phyloP scores from a whole-genome alignment of 2,888 invertebrate species.

The Lumbricus terrestris region DNA sequence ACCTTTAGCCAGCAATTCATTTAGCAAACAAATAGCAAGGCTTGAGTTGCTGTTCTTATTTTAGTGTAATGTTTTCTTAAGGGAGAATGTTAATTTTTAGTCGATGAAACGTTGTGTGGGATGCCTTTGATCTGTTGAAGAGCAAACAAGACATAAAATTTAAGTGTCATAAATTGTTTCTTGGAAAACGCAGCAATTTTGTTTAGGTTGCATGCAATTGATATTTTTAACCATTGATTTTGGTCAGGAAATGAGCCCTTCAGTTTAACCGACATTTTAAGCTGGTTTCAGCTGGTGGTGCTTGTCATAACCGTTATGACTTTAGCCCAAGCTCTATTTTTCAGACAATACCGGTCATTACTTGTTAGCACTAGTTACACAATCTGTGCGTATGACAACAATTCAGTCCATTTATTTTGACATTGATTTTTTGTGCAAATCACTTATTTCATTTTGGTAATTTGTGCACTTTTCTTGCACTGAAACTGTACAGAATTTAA shows the following conservation, averaged over 20 bases:
- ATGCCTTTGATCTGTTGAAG: neutral
- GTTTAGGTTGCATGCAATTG: neutral
- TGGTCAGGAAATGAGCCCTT: neutral
- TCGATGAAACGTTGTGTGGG: neutral
- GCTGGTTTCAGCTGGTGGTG: neutral
- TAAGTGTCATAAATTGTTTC: neutral
- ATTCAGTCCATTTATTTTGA: neutral
- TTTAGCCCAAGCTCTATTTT: neutral
- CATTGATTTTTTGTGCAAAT: neutral
- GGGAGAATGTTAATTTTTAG: neutral
- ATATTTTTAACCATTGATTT: neutral
- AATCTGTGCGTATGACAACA: neutral
- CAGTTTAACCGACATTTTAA: neutral
- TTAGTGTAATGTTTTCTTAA: neutral
- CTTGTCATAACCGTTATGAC: neutral
- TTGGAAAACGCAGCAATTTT: neutral
- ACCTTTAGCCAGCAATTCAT: neutral
- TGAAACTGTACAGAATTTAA: neutral
- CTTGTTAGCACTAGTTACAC: neutral
- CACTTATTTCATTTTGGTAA: neutral
- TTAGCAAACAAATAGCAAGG: neutral
- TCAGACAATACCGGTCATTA: neutral
- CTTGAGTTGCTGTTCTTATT: neutral
- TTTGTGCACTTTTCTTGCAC: neutral
- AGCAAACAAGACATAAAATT: neutral